Evolutionary conservation across 2,113 vertebrate genomes (phyloP), one percentile per base, ranked within the genome.

Genomic region (Rana temporaria): DNA sequence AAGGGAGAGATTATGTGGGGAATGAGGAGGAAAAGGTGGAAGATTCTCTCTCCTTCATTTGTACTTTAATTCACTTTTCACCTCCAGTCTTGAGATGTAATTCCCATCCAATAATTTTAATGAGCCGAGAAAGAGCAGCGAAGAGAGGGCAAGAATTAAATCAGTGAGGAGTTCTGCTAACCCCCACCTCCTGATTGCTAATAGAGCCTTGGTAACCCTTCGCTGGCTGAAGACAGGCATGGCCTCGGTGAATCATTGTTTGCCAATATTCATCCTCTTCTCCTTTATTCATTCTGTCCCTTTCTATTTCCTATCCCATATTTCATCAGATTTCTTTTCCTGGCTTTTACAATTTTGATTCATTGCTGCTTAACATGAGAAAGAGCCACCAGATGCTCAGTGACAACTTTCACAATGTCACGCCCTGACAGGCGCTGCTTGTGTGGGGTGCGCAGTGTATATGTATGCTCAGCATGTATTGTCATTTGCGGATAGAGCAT

Each of bases 81-180:
- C 87, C 88, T 89, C 88, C 90, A 89, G 91, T 89, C 90, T 91
- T 83, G 0, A 90, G 91, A 92, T 91, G 91, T 91, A 92, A 94
- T 94, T 93, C 92, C 80, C 77, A 93, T 93, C 93, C 94, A 94
- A 94, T 94, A 91, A 93, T 93, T 90, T 90, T 90, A 88, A 90
- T 68, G 89, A 90, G 91, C 88, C 87, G 88, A 91, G 90, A 85
- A 2, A 87, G 89, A 92, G 92, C 90, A 91, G 90, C 85, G 84
- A 90, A 64, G 68, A 81, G 76, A 78, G 63, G 83, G 85, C 90
- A 79, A 90, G 91, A 94, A 93, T 93, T 92, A 93, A 93, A 94
- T 94, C 93, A 93, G 91, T 90, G 89, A 74, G 38, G 86, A 87
- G 89, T 88, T 75, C 88, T 91, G 89, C 88, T 89, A 89, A 89